These are phyloP conservation scores for Tympanuchus pallidicinctus DNA, from an alignment of 2,113 vertebrate genomes.

Conservation along the genomic window DNA sequence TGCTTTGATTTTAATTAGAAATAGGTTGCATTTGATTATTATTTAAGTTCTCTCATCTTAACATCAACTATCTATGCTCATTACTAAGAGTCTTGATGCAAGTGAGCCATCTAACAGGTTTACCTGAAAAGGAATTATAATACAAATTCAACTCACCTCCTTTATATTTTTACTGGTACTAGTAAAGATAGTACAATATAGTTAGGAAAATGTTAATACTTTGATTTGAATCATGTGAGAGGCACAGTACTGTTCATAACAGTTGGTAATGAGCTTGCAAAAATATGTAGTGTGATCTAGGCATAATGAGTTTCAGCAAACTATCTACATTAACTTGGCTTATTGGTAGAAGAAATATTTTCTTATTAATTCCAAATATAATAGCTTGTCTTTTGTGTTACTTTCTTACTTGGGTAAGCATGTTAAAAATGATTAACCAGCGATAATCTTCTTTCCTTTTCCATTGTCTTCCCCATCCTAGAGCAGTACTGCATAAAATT, in stretches of 20 bases:
- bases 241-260: background rate
- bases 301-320: background rate
- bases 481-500: background rate
- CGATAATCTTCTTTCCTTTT: background rate
- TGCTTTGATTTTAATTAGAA: background rate
- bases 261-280: background rate
- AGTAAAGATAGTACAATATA: background rate
- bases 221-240: background rate
- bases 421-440: background rate
- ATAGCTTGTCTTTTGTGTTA: background rate
- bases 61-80: background rate
- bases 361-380: background rate
- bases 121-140: background rate
- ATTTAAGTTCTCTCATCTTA: background rate
- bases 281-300: fast-evolving
- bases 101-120: background rate
- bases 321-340: background rate
- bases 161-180: background rate
- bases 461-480: background rate
- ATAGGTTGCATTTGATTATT: background rate
- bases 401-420: background rate
- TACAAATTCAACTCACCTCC: background rate
- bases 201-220: background rate
- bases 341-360: background rate
- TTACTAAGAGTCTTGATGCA: background rate